Percentiles rank a stretch among this genome's conserved stretches.
phyloP scores from a whole-genome alignment of 2,888 invertebrate genomes.

The Noctua comes region DNA sequence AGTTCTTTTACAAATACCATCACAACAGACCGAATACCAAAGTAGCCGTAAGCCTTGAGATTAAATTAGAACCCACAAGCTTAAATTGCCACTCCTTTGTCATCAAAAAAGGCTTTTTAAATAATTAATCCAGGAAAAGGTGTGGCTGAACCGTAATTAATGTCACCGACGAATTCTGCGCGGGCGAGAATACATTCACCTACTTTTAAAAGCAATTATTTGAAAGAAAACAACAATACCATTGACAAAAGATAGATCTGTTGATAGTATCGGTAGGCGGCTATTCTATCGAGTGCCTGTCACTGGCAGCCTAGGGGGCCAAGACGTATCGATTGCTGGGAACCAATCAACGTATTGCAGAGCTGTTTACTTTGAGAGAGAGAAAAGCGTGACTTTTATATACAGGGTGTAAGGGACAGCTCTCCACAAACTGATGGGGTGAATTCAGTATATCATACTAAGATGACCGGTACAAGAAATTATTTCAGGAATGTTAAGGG shows the following conservation, averaged over 20 bases:
- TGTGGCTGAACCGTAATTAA: slow-evolving; percentile 25
- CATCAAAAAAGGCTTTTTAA: slow-evolving; percentile 37
- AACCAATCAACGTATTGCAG: slow-evolving; percentile 61
- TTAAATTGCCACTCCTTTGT: slow-evolving; percentile 25
- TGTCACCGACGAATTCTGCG: slow-evolving; percentile 6
- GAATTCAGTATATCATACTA: too few relatives aligned
- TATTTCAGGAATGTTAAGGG: too few relatives aligned
- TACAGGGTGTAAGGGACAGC: not conserved
- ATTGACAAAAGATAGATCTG: slow-evolving; percentile 46
- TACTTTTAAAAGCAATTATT: slow-evolving; percentile 14
- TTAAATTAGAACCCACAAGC: slow-evolving; percentile 24
- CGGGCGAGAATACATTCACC: not conserved
- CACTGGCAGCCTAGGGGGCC: slow-evolving; percentile 56
- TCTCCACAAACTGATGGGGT: too few relatives aligned
- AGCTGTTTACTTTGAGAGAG: slow-evolving; percentile 42
- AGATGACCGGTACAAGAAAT: too few relatives aligned
- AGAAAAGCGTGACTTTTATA: slow-evolving; percentile 23
- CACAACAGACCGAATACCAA: not conserved
- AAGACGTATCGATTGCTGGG: slow-evolving; percentile 61
- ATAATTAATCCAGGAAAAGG: slow-evolving; percentile 36
- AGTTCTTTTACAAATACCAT: not conserved
- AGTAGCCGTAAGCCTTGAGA: slow-evolving; percentile 14
- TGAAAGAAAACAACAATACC: slow-evolving; percentile 22
- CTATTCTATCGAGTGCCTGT: slow-evolving; percentile 54
- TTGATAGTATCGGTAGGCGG: slow-evolving; percentile 44